Evolutionary conservation across 2,113 vertebrate species (phyloP).

Genomic region (Garra rufa): DNA sequence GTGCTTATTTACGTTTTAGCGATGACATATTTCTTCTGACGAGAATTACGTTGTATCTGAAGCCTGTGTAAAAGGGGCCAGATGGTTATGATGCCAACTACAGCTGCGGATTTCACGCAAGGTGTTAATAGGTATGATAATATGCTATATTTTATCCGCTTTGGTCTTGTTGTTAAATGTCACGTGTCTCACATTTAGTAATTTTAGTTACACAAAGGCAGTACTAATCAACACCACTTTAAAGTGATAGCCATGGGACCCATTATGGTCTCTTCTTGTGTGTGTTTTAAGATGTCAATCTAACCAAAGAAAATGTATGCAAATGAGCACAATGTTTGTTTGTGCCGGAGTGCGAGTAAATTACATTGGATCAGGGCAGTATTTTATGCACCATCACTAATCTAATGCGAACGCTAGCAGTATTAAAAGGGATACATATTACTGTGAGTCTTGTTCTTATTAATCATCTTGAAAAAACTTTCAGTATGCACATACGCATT

Average conservation of each 20-base stretch:
- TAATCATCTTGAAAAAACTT: conserved; percentile 8
- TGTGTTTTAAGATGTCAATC: background rate
- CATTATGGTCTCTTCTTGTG: conserved; percentile 11
- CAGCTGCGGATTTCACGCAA: background rate
- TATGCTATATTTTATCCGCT: background rate
- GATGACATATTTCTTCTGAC: background rate
- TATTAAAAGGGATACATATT: conserved; percentile 37
- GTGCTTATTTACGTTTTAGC: conserved; percentile 5
- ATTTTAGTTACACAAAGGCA: conserved; percentile 3
- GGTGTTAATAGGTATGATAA: background rate
- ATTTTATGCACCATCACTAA: conserved; percentile 21
- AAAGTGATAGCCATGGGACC: conserved; percentile 4
- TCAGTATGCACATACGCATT: background rate
- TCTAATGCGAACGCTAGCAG: conserved; percentile 22
- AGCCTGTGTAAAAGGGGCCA: conserved; percentile 7
- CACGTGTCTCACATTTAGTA: background rate
- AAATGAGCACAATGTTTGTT: conserved; percentile 7
- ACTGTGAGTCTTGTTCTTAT: background rate
- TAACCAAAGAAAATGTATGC: conserved; percentile 19
- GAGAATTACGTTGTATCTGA: conserved; percentile 5
- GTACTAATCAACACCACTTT: conserved; percentile 34
- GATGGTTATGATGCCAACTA: conserved; percentile 10
- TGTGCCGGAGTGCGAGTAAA: background rate
- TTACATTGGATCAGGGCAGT: background rate
- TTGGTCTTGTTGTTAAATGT: background rate